These are phyloP conservation scores for Heliothis virescens DNA, from an alignment of 1,140 invertebrate genomes.

Conservation along the genomic window DNA sequence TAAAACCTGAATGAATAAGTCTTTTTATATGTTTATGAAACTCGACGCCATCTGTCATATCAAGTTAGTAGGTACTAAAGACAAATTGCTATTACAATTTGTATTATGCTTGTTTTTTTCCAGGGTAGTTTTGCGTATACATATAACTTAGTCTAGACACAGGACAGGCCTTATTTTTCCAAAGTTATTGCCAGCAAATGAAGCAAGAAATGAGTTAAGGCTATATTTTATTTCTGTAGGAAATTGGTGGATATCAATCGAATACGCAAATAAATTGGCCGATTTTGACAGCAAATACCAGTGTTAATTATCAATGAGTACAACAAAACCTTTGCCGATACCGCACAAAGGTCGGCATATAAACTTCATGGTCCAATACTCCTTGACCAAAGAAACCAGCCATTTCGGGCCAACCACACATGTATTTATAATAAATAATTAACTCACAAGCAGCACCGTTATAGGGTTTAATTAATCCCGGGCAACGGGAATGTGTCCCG, in stretches of 20 bases:
- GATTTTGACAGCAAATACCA: background rate
- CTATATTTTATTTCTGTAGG: too few relatives aligned
- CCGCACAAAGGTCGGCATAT: background rate
- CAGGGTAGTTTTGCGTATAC: background rate
- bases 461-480: slow-evolving; percentile 75
- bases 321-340: background rate
- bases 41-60: slow-evolving; percentile 14
- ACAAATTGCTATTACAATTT: background rate
- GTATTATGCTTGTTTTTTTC: background rate
- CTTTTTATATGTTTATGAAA: background rate
- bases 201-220: too few relatives aligned
- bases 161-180: too few relatives aligned
- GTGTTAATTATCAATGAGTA: background rate
- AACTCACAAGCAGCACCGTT: slow-evolving; percentile 55
- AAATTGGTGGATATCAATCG: too few relatives aligned
- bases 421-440: slow-evolving; percentile 52
- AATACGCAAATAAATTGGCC: too few relatives aligned
- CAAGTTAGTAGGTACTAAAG: background rate
- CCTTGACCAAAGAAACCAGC: slow-evolving; percentile 25
- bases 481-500: slow-evolving; percentile 65
- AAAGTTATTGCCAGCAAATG: too few relatives aligned
- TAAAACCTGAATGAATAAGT: slow-evolving; percentile 8
- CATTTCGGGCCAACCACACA: slow-evolving; percentile 32
- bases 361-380: slow-evolving; percentile 12
- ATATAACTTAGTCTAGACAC: background rate